Base-by-base conservation (phyloP, 2,113 vertebrate genomes). In the Paramormyrops kingsleyae region DNA sequence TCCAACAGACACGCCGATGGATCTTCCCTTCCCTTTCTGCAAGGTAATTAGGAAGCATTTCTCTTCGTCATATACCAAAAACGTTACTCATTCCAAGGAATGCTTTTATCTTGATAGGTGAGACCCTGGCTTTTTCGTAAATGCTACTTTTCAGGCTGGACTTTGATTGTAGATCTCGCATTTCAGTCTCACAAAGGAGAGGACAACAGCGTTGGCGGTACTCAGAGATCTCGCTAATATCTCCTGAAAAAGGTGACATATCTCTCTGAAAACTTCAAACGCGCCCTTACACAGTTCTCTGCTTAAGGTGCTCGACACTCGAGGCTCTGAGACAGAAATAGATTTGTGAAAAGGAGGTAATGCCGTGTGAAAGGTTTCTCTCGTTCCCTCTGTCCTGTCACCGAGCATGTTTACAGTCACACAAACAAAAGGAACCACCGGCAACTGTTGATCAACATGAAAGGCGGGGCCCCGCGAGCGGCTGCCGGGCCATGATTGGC, bases 401-500 rank as follows among this genome's bases (percentile, higher is more conserved):
- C 17, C 13, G 27, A 80, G 47, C 85, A 9, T 52, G 84, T 53
- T 52, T 87, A 77, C 47, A 52, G 47, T 87, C 50, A 39, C 46
- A 56, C 31, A 77, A 90, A 85, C 59, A 66, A 62, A 70, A 46
- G 89, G 74, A 56, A 89, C 70, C 90, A 87, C 85, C 80, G 50
- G 19, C 66, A 49, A 56, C 70, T 90, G 87, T 77, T 59, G 46
- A 50, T 87, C 62, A 62, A 80, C 85, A 66, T 87, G 85, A 90
- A 53, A 89, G 90, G 91, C 88, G 91, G 90, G 90, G 91, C 89
- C 50, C 86, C 66, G 80, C 70, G 88, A 83, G 88, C 89, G 91
- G 90, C 90, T 90, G 89, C 66, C 7, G 46, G 87, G 66, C 85
- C 91, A 87, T 92, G 92, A 93, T 93, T 93, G 92, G 93, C 91